Conservation (phyloP, 2,113 vertebrate species). For the Propithecus coquereli region DNA sequence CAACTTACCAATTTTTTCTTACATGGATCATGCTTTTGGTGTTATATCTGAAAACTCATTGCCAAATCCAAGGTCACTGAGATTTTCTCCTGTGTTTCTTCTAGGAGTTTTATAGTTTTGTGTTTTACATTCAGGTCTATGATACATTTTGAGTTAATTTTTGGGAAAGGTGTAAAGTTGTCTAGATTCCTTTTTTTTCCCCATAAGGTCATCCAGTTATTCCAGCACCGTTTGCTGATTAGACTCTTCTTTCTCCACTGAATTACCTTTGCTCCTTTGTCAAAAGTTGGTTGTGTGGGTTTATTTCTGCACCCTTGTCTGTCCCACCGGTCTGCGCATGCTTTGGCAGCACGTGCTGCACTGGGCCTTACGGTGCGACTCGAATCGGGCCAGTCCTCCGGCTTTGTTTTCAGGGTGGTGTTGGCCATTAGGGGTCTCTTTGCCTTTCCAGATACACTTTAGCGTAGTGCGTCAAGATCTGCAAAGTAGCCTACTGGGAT, state of each 20-base stretch:
- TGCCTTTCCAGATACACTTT: neutral
- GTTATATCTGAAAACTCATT: neutral
- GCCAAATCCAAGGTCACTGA: neutral
- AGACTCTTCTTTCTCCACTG: too few species aligned
- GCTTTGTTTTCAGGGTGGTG: neutral
- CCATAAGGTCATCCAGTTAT: neutral
- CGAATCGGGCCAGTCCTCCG: neutral
- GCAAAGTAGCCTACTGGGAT: too few species aligned
- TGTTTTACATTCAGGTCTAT: neutral
- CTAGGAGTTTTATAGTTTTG: neutral
- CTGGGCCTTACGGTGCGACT: neutral
- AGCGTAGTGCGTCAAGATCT: neutral
- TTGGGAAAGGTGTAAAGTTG: too few species aligned
- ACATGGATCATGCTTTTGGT: neutral
- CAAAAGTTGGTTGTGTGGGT: neutral
- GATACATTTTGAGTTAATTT: neutral
- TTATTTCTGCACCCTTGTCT: neutral
- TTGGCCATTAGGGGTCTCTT: neutral
- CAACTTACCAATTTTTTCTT: neutral
- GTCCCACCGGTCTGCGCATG: too few species aligned
- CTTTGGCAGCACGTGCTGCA: rapidly evolving
- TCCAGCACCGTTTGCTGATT: neutral
- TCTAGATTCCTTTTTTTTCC: too few species aligned
- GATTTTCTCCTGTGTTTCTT: neutral
- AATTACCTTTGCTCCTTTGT: too few species aligned